Base-by-base conservation (phyloP, 2,797 vertebrate species). In the Phalloptychus januarius region DNA sequence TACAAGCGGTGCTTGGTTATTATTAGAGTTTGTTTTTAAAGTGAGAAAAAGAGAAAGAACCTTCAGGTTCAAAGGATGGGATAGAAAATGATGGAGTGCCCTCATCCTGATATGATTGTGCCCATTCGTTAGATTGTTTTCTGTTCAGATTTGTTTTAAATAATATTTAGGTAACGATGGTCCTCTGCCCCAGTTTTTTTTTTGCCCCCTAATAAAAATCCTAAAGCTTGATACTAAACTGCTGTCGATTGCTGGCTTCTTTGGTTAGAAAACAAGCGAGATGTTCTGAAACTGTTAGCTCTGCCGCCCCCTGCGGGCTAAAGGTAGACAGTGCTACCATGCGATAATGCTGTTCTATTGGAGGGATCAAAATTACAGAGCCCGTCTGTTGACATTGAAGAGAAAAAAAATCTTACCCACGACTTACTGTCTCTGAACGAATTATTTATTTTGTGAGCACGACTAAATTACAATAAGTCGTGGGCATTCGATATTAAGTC, bases 71-170 rank as follows among this genome's bases (percentile, higher is more conserved):
- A 67, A 38, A 10, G 25, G 61, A 45, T 2, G 31, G 73, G 54
- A 65, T 38, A 38, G 18, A 33, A 72, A 78, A 81, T 77, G 36
- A 81, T 83, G 80, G 80, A 63, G 69, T 75, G 54, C 50, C 71
- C 28, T 71, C 69, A 69, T 74, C 6, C 16, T 36, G 33, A 31
- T 13, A 11, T 65, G 38, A 42, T 45, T 4, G 31, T 58, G 5
- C 20, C 33, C 63, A 25, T 67, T 50, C 25, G 7, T 40, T 71
- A 4, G 48, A 40, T 69, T 69, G 45, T 46, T 0, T 0, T 74
- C 0, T 36, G n/a, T 71, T 42, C 8, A 67, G 38, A 42, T 69
- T 69, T 42, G 65, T 48, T 73, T 54, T 31, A 40, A 40, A 40
- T 42, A 13, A 42, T 28, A 31, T 42, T 42, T 33, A 72, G 56